Evolutionary conservation across 2,113 vertebrate species (phyloP).

Genomic region (Tilapia sparmanii): DNA sequence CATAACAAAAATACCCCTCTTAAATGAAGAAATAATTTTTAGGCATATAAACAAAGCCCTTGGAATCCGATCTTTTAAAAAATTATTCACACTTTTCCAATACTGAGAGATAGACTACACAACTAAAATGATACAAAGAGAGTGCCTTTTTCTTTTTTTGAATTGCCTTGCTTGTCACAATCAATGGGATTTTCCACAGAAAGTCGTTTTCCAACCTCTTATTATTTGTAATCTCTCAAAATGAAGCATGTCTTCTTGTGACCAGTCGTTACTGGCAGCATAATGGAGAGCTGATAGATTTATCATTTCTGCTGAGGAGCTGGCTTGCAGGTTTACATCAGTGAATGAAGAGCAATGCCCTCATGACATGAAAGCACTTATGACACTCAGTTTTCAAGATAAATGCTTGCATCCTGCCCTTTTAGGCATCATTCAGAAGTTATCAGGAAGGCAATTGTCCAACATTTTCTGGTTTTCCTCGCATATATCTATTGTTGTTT

Average conservation of each 20-base stretch:
- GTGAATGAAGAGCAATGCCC: background rate
- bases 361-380: background rate
- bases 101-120: background rate
- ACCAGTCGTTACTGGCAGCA: background rate
- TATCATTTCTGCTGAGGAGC: background rate
- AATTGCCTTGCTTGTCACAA: background rate
- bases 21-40: background rate
- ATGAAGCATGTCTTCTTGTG: background rate
- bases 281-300: background rate
- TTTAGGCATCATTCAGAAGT: background rate
- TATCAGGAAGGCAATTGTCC: background rate
- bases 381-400: background rate
- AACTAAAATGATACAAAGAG: background rate
- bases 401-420: background rate
- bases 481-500: background rate
- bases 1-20: background rate
- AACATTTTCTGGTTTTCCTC: background rate
- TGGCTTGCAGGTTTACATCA: background rate
- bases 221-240: background rate
- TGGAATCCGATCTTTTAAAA: background rate
- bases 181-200: background rate
- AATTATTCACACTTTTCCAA: background rate
- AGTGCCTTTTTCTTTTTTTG: background rate
- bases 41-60: background rate
- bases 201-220: background rate